Evolutionary conservation across 2,888 invertebrate species (phyloP).

Genomic region (Cataglyphis livida): DNA sequence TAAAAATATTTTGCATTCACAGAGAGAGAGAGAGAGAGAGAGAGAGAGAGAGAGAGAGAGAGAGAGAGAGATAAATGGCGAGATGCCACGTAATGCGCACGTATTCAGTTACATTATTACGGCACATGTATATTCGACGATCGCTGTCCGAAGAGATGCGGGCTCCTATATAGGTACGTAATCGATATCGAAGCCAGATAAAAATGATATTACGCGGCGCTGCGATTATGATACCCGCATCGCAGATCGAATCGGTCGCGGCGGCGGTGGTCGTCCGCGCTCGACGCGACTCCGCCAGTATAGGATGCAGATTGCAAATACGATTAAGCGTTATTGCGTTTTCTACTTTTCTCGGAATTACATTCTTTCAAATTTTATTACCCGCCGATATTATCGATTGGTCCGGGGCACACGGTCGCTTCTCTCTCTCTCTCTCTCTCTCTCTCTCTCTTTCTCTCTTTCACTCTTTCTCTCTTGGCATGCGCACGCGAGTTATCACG

Average conservation of each 20-base stretch:
- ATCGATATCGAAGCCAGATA: constrained; percentile 54
- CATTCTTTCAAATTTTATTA: constrained; percentile 55
- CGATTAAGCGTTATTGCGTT: constrained; percentile 56
- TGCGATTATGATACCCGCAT: constrained; percentile 53
- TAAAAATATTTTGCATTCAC: background rate
- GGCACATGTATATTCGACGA: constrained; percentile 23
- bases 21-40: background rate
- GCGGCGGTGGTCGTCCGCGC: constrained; percentile 11
- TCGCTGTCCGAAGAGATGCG: constrained; percentile 27
- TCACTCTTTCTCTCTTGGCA: constrained; percentile 51
- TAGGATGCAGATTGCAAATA: constrained; percentile 53
- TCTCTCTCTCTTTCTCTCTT: background rate
- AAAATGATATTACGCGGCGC: constrained; percentile 49
- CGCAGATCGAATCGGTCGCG: constrained; percentile 42
- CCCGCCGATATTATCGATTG: constrained; percentile 52
- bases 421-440: background rate
- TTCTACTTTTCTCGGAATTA: constrained; percentile 53
- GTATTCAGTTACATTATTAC: constrained; percentile 50
- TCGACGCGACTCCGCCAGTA: constrained; percentile 28
- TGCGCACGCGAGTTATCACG: constrained; percentile 53
- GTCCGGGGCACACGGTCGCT: constrained; percentile 6
- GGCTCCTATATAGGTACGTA: constrained; percentile 28
- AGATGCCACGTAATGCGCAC: background rate
- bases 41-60: background rate
- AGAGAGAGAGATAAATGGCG: background rate